These are phyloP conservation scores for Yasuhikotakia modesta DNA, from an alignment of 2,797 vertebrate species.

Conservation along the genomic window DNA sequence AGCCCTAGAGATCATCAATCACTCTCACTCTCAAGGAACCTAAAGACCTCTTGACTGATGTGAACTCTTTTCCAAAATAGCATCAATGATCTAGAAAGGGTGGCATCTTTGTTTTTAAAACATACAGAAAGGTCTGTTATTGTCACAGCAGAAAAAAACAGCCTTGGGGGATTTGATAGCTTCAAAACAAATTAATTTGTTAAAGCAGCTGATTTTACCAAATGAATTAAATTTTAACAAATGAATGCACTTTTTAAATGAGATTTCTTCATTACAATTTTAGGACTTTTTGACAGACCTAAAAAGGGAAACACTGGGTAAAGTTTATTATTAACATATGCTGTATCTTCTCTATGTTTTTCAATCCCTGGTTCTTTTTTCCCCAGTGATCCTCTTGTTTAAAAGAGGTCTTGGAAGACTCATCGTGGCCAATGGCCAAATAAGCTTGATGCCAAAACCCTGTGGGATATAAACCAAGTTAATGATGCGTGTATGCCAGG, in stretches of 20 bases:
- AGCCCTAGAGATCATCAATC: conserved; percentile 62
- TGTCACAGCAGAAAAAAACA: conserved; percentile 40
- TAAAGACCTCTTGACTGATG: conserved; percentile 50
- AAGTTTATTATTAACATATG: conserved; percentile 74
- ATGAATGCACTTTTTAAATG: not conserved
- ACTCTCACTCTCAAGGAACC: conserved; percentile 47
- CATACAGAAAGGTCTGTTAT: conserved; percentile 48
- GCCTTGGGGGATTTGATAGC: conserved; percentile 16
- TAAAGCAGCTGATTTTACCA: too few species aligned
- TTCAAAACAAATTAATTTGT: not conserved
- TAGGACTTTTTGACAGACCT: not conserved
- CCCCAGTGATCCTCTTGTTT: conserved; percentile 53
- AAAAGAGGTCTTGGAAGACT: conserved; percentile 58
- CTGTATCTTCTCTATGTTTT: conserved; percentile 61
- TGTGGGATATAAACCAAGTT: not conserved
- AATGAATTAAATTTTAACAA: not conserved
- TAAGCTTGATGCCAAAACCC: conserved; percentile 54
- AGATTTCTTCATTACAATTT: not conserved
- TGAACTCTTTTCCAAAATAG: conserved; percentile 53
- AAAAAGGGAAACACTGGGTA: conserved; percentile 63
- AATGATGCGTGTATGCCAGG: not conserved
- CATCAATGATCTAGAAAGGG: conserved; percentile 46
- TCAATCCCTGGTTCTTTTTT: conserved; percentile 62
- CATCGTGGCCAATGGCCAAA: conserved; percentile 61
- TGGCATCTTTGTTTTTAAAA: conserved; percentile 54